Base-by-base conservation (phyloP, 1,140 invertebrate species). In the Drosophila ercepeae region DNA sequence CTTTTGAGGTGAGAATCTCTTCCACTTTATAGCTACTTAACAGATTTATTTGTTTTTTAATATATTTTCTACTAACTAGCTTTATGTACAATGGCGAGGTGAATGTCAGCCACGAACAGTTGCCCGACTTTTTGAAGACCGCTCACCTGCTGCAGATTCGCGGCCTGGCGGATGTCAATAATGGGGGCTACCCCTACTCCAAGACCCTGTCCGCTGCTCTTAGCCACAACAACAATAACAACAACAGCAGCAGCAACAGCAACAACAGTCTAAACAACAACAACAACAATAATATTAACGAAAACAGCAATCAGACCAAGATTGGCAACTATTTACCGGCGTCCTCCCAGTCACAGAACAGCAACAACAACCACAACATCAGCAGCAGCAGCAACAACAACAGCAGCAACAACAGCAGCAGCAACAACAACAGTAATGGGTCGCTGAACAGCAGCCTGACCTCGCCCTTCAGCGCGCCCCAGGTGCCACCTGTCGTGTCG, bases 21-120 rank as follows among this genome's bases (percentile, higher is more conserved):
- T 13, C 13, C n/a, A 6, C 3, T 14, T 36, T 36, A n/a, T n/a
- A n/a, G n/a, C 13, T 0, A 1, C 9, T 36, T 36, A 9, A 3
- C 8, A 13, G 7, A n/a, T 36, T 13, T 36, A 36, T 36, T 36
- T 36, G 13, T 36, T 39, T 7, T 16, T 16, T 39, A 7, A 16
- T 3, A 1, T 53, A 4, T 3, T 42, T 18, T 23, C 5, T 5
- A 16, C 39, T 79, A 95, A 16, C 39, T 79, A 95, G 94, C 91
- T 98, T 98, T 92, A 98, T 98, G 97, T 98, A 98, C 92, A 96
- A 97, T 92, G 97, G 97, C 39, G 97, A 98, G 92, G 97, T 98
- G 3, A 96, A 97, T 91, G 96, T 98, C 65, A 96, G 96, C 44
- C 96, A 98, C 90, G 97, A 98, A 82, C 96, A 97, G 79, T 92